Percentiles rank a stretch among this genome's conserved stretches.
Evolutionary conservation across 2,113 vertebrate species (phyloP).

Genomic region (Panthera uncia): DNA sequence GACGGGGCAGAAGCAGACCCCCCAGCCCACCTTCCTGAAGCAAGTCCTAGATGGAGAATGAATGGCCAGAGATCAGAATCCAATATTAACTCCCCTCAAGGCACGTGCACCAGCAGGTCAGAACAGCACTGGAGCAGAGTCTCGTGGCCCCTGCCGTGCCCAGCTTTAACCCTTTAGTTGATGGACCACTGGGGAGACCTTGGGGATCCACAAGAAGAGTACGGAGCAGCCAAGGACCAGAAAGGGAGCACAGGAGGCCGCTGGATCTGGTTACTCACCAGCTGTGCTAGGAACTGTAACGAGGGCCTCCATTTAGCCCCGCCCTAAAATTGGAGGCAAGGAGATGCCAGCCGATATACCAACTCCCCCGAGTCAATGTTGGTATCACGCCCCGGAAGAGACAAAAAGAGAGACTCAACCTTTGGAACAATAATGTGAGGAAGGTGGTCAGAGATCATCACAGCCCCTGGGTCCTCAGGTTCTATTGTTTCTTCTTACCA

Average conservation of each 20-base stretch:
- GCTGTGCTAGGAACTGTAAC: background rate
- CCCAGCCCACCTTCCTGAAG: background rate
- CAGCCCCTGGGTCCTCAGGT: background rate
- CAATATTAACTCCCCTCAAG: background rate
- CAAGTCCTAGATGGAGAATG: background rate
- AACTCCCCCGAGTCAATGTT: background rate
- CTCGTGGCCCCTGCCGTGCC: too few relatives aligned
- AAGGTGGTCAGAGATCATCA: background rate
- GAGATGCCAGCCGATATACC: background rate
- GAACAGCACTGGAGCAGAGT: background rate
- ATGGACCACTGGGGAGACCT: background rate
- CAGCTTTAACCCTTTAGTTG: background rate
- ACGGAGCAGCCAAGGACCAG: background rate
- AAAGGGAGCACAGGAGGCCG: background rate
- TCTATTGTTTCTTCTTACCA: background rate
- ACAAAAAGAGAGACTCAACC: background rate
- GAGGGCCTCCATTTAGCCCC: background rate
- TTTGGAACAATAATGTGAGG: background rate
- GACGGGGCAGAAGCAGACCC: background rate
- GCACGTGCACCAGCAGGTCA: background rate
- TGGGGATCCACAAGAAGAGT: background rate
- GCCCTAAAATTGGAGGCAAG: background rate
- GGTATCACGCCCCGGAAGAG: background rate
- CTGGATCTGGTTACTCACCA: background rate
- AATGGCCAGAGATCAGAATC: background rate